Evolutionary conservation across 2,797 vertebrate species (phyloP), one percentile per base, ranked within the genome.

Genomic region (Leontopithecus rosalia): DNA sequence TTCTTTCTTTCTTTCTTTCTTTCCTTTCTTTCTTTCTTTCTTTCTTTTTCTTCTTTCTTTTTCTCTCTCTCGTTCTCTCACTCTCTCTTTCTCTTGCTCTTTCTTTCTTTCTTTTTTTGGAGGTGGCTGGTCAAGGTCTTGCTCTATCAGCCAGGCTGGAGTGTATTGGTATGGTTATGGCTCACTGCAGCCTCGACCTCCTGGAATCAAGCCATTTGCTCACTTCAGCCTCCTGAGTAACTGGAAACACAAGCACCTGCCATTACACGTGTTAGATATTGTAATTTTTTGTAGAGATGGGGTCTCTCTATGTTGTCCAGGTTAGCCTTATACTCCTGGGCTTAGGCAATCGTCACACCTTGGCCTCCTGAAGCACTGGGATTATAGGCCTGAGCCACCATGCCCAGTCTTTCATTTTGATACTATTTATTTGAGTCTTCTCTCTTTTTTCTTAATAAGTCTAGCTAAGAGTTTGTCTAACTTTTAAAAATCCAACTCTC

Each of bases 11-110:
- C 7, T 5, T 10, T 67, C 30, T 15, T 19, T n/a, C 6, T n/a
- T 8, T 19, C 50, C 2, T 36, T 20, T n/a, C 6, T 7, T 67
- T 20, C 1, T n/a, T 8, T 19, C 33, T 17, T 4, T n/a, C 33
- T 19, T 20, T 70, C 3, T 19, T 10, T 41, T 43, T 43, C 43
- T 43, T 43, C 43, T 43, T 9, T 43, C 43, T 43, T 43, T 6
- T 7, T 1, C 7, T 43, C 1, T 8, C 12, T 48, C 12, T 17
- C 14, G 20, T 2, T 52, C 19, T 52, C 0, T 52, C 6, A 20
- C 1, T 52, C 50, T 50, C 48, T 48, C 3, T 48, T 14, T 48
- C 48, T 48, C 48, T 48, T 4, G 5, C 15, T n/a, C 33, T n/a
- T 20, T 70, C 33, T 36, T 36, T 70, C 30, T n/a, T 36, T 70